Percentiles rank a stretch among this genome's conserved stretches.
These are phyloP conservation scores for Rhagologus leucostigma DNA, from an alignment of 2,113 vertebrate species.

Conservation along the genomic window DNA sequence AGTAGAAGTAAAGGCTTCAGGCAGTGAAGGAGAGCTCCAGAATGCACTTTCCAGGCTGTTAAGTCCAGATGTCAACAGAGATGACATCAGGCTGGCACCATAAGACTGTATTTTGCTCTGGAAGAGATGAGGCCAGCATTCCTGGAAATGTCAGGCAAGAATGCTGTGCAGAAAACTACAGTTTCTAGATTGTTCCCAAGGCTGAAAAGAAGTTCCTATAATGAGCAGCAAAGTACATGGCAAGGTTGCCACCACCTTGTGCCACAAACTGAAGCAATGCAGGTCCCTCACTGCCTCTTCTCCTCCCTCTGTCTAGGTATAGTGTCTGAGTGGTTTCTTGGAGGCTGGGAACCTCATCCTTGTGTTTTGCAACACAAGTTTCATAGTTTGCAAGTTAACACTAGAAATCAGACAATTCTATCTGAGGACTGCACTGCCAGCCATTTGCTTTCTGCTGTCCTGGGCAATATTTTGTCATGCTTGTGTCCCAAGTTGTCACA, in stretches of 20 bases:
- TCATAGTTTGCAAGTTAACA: background rate
- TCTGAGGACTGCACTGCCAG: background rate
- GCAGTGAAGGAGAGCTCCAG: background rate
- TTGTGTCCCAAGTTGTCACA: background rate
- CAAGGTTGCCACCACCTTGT: background rate
- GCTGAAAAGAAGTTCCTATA: background rate
- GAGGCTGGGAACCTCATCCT: background rate
- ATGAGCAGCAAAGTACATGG: background rate
- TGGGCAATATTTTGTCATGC: fast-evolving
- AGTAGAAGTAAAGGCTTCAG: background rate
- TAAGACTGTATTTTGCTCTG: background rate
- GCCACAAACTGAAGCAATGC: background rate
- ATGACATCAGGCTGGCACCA: background rate
- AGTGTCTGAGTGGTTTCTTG: background rate
- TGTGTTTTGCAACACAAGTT: background rate
- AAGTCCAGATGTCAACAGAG: background rate
- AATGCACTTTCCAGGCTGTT: background rate
- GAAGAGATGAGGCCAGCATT: conserved; percentile 19
- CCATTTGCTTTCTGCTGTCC: background rate
- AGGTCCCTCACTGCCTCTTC: background rate
- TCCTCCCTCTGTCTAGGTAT: background rate
- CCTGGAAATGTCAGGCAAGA: background rate
- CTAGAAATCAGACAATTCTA: background rate
- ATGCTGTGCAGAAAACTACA: background rate
- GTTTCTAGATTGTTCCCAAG: background rate